Evolutionary conservation across 2,797 vertebrate species (phyloP).

Genomic region (Erpetoichthys calabaricus): DNA sequence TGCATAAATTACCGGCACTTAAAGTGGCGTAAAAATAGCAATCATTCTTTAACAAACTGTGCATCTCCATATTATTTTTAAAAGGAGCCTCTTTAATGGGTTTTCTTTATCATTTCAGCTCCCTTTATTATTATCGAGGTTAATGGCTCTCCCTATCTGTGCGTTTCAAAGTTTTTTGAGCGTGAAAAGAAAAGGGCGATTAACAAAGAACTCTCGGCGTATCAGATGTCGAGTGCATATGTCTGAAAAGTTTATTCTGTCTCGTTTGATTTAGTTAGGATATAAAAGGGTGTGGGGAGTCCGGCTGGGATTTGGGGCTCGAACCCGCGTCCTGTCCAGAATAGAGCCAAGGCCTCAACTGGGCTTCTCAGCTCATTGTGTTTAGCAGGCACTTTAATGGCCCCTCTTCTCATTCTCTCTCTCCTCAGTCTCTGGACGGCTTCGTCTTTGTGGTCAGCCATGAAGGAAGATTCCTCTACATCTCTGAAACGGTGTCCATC

Average conservation of each 20-base stretch:
- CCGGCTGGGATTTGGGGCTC: too few relatives aligned
- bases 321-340: too few relatives aligned
- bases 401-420: not conserved
- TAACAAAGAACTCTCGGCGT: too few relatives aligned
- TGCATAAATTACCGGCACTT: constrained; percentile 71
- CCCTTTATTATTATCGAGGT: constrained; percentile 44
- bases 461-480: constrained; percentile 80
- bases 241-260: too few relatives aligned
- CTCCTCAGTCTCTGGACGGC: constrained; percentile 68
- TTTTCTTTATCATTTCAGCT: constrained; percentile 55
- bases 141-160: constrained; percentile 1
- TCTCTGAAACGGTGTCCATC: constrained; percentile 84
- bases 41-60: constrained; percentile 57
- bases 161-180: too few relatives aligned
- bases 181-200: too few relatives aligned
- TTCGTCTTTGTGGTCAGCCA: constrained; percentile 81
- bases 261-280: too few relatives aligned
- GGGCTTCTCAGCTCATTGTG: too few relatives aligned
- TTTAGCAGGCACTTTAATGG: too few relatives aligned
- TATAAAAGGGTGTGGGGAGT: too few relatives aligned
- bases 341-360: too few relatives aligned
- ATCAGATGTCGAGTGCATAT: too few relatives aligned
- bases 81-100: constrained; percentile 48
- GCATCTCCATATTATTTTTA: constrained; percentile 34
- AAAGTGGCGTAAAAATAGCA: constrained; percentile 55